Percentiles rank a stretch among this genome's conserved stretches.
phyloP scores from a whole-genome alignment of 2,888 invertebrate genomes.

The Andrena fulva region DNA sequence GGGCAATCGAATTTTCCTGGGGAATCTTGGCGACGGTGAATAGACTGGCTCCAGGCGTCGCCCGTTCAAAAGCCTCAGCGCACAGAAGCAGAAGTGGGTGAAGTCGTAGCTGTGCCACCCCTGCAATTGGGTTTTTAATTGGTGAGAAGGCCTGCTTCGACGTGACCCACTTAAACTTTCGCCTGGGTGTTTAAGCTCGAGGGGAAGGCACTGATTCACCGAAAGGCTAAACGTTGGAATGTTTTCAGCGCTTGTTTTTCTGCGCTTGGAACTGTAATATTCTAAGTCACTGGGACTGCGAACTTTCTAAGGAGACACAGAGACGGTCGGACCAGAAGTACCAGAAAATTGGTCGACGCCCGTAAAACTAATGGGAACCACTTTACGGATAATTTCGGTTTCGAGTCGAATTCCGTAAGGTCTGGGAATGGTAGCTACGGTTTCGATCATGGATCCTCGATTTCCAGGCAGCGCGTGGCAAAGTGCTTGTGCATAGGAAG shows the following conservation, averaged over 20 bases:
- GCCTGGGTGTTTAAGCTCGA: slow-evolving; percentile 22
- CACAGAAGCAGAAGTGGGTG: slow-evolving; percentile 14
- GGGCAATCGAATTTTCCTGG: slow-evolving; percentile 55
- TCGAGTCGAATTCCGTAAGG: slow-evolving; percentile 24
- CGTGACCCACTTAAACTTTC: slow-evolving; percentile 41
- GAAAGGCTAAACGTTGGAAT: neutral
- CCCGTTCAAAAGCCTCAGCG: slow-evolving; percentile 33
- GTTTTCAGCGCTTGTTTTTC: neutral
- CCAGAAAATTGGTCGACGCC: slow-evolving; percentile 27
- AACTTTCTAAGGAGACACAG: neutral
- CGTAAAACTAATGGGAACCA: slow-evolving; percentile 18
- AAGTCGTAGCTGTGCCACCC: slow-evolving; percentile 2
- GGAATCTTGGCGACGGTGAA: slow-evolving; percentile 38
- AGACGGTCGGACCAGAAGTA: neutral
- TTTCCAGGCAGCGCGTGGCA: slow-evolving; percentile 21
- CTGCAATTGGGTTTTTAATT: slow-evolving; percentile 68
- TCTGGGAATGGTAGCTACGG: slow-evolving; percentile 15
- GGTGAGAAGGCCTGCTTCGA: slow-evolving; percentile 33
- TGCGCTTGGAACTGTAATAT: neutral
- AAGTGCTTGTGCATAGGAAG: slow-evolving; percentile 38
- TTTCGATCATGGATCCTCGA: slow-evolving; percentile 41
- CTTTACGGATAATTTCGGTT: slow-evolving; percentile 39
- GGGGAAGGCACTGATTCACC: neutral
- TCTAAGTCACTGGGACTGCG: slow-evolving; percentile 1
- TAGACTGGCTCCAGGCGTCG: slow-evolving; percentile 35